Percentiles rank a stretch among this genome's conserved stretches.
Evolutionary conservation across 1,140 invertebrate species (phyloP).

Genomic region (Drosophila ercepeae): DNA sequence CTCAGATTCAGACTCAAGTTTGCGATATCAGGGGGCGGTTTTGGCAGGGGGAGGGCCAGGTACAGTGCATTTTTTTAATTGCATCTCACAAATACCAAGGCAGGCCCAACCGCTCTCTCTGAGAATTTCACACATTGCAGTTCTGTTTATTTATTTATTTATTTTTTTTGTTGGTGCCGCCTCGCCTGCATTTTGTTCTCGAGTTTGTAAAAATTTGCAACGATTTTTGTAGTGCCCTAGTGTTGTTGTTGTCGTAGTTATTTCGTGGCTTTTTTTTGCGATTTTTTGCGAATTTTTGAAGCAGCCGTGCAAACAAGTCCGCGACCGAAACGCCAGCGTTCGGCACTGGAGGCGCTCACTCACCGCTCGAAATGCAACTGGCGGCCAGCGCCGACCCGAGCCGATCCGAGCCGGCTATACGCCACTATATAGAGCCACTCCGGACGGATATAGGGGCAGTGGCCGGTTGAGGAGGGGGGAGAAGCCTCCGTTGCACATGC

Average conservation of each 20-base stretch:
- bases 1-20: conserved; percentile 13
- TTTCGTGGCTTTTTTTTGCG: conserved; percentile 41
- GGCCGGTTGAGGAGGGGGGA: conserved; percentile 21
- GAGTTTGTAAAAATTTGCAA: conserved; percentile 63
- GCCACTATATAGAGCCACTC: conserved; percentile 22
- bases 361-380: conserved; percentile 82
- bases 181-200: conserved; percentile 63
- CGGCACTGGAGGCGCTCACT: conserved; percentile 73
- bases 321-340: conserved; percentile 61
- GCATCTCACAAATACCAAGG: conserved; percentile 33
- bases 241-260: conserved; percentile 17
- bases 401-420: conserved; percentile 45
- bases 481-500: conserved; percentile 76
- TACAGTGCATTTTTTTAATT: conserved; percentile 77
- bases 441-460: conserved; percentile 12
- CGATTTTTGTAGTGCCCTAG: conserved; percentile 8
- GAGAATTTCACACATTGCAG: conserved; percentile 51
- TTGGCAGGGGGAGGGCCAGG: conserved; percentile 39
- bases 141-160: conserved; percentile 26
- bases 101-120: conserved; percentile 32
- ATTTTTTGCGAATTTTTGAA: conserved; percentile 45
- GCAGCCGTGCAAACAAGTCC: conserved; percentile 48
- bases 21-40: background rate
- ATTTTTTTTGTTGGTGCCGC: conserved; percentile 18
- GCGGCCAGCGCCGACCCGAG: conserved; percentile 31